Evolutionary conservation across 1,140 invertebrate genomes (phyloP), one percentile per base, ranked within the genome.

Genomic region (Scylla paramamosain): DNA sequence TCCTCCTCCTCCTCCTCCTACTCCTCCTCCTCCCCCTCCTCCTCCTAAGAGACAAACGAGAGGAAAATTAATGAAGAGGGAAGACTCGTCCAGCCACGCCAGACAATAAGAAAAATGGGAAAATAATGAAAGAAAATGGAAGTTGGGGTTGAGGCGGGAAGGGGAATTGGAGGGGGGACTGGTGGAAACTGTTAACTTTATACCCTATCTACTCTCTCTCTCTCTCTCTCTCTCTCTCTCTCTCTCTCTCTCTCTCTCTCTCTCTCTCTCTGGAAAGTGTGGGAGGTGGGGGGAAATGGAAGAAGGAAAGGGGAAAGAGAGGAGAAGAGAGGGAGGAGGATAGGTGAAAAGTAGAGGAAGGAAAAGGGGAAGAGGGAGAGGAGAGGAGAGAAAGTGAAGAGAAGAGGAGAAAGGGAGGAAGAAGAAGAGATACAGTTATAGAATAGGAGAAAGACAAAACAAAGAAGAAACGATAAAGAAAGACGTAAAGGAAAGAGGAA

Each of bases 141-240:
- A 77, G 67, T 20, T 20, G 67, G 67, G 67, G 67, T 77, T 77
- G 67, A 88, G 87, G n/a, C 8, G 28, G n/a, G 39, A 28, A 87
- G 28, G 39, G 84, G 39, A 39, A 87, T 16, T 14, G 87, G 39
- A 48, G 46, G 87, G 28, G 31, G 46, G 87, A 88, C 16, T 88
- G 31, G 6, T 4, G 20, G 87, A 88, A 88, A 88, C 32, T 6
- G 87, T 25, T 25, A 39, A 59, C 16, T 59, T 59, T 59, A 39
- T 39, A 59, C 52, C 52, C 0, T 59, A 8, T 59, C n/a, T n/a
- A 86, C 83, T 39, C 29, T 39, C 84, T 84, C 83, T 84, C 83
- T 84, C 83, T 84, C 83, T 84, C 83, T 84, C 83, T 84, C 83
- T 84, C 83, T 84, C 83, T 84, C 83, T 84, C 29, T 39, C 84